These are phyloP conservation scores for Drepana arcuata DNA, from an alignment of 1,140 invertebrate species.

Conservation along the genomic window DNA sequence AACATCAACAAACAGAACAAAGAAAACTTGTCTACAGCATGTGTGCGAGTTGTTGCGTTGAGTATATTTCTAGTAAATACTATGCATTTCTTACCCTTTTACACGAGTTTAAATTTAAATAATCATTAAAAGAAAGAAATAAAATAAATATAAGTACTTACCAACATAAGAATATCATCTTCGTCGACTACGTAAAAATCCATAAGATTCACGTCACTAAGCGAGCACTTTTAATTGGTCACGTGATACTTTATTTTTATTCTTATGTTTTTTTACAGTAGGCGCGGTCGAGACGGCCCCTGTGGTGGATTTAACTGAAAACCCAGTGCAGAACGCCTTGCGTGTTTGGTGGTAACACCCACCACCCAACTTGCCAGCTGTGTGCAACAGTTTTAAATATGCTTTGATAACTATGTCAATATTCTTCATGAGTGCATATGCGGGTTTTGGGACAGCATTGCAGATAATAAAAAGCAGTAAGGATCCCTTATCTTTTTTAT, in stretches of 20 bases:
- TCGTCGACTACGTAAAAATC: constrained; percentile 2
- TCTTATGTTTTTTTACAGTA: too few species aligned
- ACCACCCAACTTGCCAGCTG: constrained; percentile 35
- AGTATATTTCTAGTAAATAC: too few species aligned
- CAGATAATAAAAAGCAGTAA: too few species aligned
- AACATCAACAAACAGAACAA: too few species aligned
- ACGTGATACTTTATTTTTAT: constrained; percentile 1
- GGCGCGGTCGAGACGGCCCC: constrained; percentile 29
- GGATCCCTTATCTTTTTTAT: too few species aligned
- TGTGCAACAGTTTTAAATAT: constrained; percentile 9
- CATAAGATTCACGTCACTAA: constrained; percentile 5
- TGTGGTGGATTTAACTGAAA: constrained; percentile 56
- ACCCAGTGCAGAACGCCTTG: constrained; percentile 43
- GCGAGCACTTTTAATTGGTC: constrained; percentile 1
- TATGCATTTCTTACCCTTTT: too few species aligned
- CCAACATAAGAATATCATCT: constrained; percentile 6
- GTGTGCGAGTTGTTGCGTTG: too few species aligned
- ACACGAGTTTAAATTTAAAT: too few species aligned
- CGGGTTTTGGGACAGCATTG: too few species aligned
- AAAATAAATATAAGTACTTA: neutral
- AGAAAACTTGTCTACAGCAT: too few species aligned
- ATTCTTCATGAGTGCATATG: too few species aligned
- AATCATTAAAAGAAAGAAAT: constrained; percentile 5
- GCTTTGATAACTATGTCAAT: too few species aligned
- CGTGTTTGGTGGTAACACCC: constrained; percentile 47